Base-by-base conservation (phyloP, 2,888 invertebrate species). In the Gastracanthus pulcherrimus region DNA sequence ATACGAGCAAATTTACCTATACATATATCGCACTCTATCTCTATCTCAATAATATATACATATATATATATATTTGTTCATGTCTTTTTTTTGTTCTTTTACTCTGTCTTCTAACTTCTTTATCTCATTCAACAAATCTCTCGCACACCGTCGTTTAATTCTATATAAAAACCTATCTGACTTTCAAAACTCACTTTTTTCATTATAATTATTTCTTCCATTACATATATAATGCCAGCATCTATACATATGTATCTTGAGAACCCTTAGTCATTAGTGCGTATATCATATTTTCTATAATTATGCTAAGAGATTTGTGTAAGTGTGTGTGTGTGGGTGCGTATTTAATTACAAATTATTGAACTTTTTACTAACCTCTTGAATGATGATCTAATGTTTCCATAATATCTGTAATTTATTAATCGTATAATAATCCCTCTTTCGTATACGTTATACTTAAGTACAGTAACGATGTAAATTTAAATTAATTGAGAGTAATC, bases 291-390 rank as follows among this genome's bases (percentile, higher is more conserved):
- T 69, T 51, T 34, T 19, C 55, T 58, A 1, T 4, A 19, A 9
- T 23, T 34, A 36, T 23, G 6, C 51, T 48, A 60, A 29, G 45
- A 11, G 29, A 72, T 29, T 60, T 29, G 71, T 29, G 23, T 72
- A 60, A 72, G 41, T 70, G 45, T 60, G 69, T 58, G 69, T n/a
- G 64, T 48, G 64, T 74, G n/a, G n/a, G n/a, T n/a, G n/a, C 48
- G 36, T 48, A 75, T 72, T 31, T 48, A 34, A 75, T 41, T 34
- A 55, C 34, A 23, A 51, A 51, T 36, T 71, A 26, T 71, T 71
- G 26, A 71, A 58, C 45, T 36, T 74, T 34, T 5, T 70, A 60
- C 23, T 48, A 36, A 75, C 34, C 45, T 62, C 29, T 45, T 72
- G 55, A 23, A 64, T 31, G 41, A 48, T 11, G 34, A 70, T 70